These are phyloP conservation scores for Stercorarius parasiticus DNA, from an alignment of 2,113 vertebrate genomes.

Conservation along the genomic window DNA sequence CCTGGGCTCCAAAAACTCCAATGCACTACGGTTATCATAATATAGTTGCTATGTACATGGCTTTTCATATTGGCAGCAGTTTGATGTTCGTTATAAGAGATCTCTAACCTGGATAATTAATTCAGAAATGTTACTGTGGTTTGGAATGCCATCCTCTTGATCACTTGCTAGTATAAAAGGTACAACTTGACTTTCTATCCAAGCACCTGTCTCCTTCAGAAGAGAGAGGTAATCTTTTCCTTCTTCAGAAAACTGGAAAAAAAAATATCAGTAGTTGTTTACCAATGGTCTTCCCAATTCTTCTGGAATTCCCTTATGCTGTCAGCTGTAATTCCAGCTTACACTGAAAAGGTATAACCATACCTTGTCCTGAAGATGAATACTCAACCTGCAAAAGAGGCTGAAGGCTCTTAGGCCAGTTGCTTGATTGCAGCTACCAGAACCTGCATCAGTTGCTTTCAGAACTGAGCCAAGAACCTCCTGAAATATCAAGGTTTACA, in stretches of 20 bases:
- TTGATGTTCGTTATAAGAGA: not conserved
- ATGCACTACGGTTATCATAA: not conserved
- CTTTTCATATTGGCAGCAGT: not conserved
- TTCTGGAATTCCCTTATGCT: not conserved
- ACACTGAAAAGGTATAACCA: not conserved
- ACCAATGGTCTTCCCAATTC: not conserved
- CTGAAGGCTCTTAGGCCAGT: slow-evolving; percentile 81
- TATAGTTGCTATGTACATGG: not conserved
- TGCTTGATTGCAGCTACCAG: slow-evolving; percentile 52
- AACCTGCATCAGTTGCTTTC: slow-evolving; percentile 35
- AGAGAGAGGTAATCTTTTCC: slow-evolving; percentile 77
- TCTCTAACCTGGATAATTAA: slow-evolving; percentile 83
- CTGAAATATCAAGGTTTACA: slow-evolving; percentile 66
- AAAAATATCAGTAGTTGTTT: not conserved
- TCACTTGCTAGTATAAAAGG: slow-evolving; percentile 69
- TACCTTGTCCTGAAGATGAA: slow-evolving; percentile 89
- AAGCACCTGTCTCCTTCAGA: slow-evolving; percentile 80
- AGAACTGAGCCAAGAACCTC: slow-evolving; percentile 74
- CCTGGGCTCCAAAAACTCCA: not conserved
- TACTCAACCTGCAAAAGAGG: slow-evolving; percentile 78
- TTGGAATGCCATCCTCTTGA: slow-evolving; percentile 47
- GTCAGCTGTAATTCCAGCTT: not conserved
- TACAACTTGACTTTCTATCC: slow-evolving; percentile 82
- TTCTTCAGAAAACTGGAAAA: slow-evolving; percentile 78
- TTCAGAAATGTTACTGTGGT: slow-evolving; percentile 66